A percentile compares a stretch with the other conserved stretches of the same genome.
Evolutionary conservation across 1,140 invertebrate species (phyloP).

Genomic region (Mylabris phalerata): DNA sequence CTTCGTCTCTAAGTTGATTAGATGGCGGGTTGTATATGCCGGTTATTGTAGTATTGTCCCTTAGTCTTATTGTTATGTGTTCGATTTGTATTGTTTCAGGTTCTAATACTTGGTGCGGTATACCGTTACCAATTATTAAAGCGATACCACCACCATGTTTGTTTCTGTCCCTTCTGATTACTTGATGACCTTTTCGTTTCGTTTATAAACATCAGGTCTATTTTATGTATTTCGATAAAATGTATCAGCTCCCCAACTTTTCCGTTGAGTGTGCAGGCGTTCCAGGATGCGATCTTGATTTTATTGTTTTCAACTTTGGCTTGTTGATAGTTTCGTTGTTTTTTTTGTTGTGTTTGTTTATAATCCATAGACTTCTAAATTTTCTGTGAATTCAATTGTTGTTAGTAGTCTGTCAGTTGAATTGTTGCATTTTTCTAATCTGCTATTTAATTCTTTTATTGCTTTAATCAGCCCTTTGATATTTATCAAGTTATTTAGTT

Average conservation of each 20-base stretch:
- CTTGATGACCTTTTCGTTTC: constrained; percentile 1
- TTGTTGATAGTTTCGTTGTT: too few relatives aligned
- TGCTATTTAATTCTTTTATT: too few relatives aligned
- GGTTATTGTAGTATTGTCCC: not conserved
- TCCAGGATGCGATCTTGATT: not conserved
- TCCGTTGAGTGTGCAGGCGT: not conserved
- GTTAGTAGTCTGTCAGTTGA: too few relatives aligned
- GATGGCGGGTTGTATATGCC: not conserved
- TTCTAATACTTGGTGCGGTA: not conserved
- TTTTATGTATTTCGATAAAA: not conserved
- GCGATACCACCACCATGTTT: not conserved
- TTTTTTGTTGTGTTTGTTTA: too few relatives aligned
- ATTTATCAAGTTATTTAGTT: too few relatives aligned
- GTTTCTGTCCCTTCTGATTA: not conserved
- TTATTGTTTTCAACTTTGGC: not conserved
- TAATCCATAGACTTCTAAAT: too few relatives aligned
- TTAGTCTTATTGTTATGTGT: not conserved
- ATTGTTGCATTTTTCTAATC: too few relatives aligned
- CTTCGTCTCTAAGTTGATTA: not conserved
- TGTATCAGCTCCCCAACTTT: not conserved
- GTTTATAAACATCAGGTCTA: not conserved
- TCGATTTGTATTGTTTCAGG: not conserved
- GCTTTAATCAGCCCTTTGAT: too few relatives aligned
- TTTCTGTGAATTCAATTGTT: too few relatives aligned
- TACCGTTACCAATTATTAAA: not conserved